Evolutionary conservation across 2,113 vertebrate genomes (phyloP).

Genomic region (Urocolius indicus): DNA sequence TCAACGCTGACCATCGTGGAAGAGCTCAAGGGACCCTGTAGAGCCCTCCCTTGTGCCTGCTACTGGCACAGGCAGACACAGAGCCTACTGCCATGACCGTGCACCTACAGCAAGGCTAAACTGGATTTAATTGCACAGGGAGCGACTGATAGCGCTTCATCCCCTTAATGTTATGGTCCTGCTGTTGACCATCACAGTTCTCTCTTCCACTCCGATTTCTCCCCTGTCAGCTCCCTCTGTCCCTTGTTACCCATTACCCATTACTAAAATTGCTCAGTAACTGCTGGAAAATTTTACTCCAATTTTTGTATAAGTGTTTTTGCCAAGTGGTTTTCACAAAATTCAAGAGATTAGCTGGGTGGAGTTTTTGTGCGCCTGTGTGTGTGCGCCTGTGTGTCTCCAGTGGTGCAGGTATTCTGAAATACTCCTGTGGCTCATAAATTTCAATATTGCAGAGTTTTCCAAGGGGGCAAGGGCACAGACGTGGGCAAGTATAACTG

Average conservation of each 20-base stretch:
- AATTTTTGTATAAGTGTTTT: background rate
- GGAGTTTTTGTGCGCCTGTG: background rate
- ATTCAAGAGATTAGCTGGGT: background rate
- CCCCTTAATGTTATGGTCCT: background rate
- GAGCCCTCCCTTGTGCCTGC: background rate
- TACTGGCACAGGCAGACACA: background rate
- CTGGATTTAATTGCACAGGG: background rate
- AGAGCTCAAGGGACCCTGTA: background rate
- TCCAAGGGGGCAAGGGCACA: background rate
- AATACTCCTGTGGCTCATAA: background rate
- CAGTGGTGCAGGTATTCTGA: background rate
- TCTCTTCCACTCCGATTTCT: background rate
- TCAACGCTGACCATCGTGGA: rapidly evolving
- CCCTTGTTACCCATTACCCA: background rate
- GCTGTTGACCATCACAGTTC: background rate
- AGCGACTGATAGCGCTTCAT: background rate
- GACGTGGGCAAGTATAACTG: background rate
- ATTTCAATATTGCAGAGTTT: background rate
- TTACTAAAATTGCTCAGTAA: background rate
- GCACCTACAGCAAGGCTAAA: background rate
- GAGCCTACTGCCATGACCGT: background rate
- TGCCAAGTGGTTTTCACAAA: background rate
- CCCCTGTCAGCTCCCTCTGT: background rate
- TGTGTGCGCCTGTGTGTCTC: background rate
- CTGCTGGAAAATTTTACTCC: background rate